Evolutionary conservation across 2,797 vertebrate species (phyloP).

Genomic region (Botia kubotai): DNA sequence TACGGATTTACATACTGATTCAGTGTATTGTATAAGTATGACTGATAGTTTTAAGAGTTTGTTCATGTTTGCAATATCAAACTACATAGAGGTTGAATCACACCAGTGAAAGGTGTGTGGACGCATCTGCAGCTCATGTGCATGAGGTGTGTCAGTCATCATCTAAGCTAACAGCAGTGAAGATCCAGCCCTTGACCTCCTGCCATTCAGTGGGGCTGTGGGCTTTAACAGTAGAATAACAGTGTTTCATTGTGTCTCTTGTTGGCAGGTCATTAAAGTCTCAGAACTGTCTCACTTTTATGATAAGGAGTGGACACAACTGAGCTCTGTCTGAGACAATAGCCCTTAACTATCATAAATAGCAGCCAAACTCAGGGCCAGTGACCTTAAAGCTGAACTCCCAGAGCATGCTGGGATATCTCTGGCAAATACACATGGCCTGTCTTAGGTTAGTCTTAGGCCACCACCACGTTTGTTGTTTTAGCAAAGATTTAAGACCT

Average conservation of each 20-base stretch:
- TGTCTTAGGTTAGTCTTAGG: not conserved
- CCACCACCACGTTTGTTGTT: too few relatives aligned
- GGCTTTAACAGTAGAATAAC: constrained; percentile 82
- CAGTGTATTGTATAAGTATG: too few relatives aligned
- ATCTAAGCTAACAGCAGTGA: too few relatives aligned
- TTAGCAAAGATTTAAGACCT: too few relatives aligned
- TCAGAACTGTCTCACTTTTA: constrained; percentile 76
- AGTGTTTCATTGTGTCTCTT: constrained; percentile 79
- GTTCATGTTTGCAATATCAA: too few relatives aligned
- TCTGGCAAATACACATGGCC: constrained; percentile 3
- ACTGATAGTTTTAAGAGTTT: too few relatives aligned
- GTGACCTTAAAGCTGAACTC: constrained; percentile 68
- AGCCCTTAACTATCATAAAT: constrained; percentile 70
- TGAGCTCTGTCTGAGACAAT: constrained; percentile 71
- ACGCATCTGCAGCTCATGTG: too few relatives aligned
- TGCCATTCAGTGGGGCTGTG: constrained; percentile 73
- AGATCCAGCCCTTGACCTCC: constrained; percentile 77
- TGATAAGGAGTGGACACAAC: constrained; percentile 75
- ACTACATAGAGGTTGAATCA: too few relatives aligned
- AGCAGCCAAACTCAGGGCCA: constrained; percentile 53
- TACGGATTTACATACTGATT: too few relatives aligned
- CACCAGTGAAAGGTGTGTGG: too few relatives aligned
- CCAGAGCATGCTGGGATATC: constrained; percentile 33
- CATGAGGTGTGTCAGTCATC: too few relatives aligned
- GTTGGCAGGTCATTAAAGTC: constrained; percentile 78